Percentiles rank a stretch among this genome's conserved stretches.
phyloP scores from a whole-genome alignment of 2,113 vertebrate genomes.

The Heteronetta atricapilla region DNA sequence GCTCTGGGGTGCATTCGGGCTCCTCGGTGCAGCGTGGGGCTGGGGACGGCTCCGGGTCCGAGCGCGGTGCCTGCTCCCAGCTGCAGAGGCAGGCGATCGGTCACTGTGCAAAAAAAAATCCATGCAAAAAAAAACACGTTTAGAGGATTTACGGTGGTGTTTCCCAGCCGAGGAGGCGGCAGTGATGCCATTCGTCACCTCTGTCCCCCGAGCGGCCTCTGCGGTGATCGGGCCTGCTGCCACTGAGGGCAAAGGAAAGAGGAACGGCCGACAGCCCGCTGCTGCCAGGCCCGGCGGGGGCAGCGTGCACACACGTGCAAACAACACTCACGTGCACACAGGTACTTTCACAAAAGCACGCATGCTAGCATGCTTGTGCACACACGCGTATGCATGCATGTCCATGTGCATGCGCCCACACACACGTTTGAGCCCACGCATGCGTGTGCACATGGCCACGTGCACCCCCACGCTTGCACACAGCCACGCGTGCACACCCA shows the following conservation, averaged over 20 bases:
- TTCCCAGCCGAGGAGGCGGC: background rate
- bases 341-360: too few species aligned
- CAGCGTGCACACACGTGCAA: accelerated
- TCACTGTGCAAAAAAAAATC: background rate
- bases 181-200: background rate
- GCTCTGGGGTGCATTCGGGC: background rate
- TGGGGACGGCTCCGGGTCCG: background rate
- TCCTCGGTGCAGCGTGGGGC: background rate
- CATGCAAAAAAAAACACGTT: accelerated
- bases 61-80: background rate
- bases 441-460: background rate
- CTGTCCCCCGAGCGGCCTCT: background rate
- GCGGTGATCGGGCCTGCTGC: background rate
- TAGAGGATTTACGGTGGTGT: background rate
- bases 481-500: background rate
- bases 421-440: too few species aligned
- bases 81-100: background rate
- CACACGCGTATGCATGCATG: background rate
- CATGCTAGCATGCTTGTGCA: accelerated
- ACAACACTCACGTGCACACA: too few species aligned
- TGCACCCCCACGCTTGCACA: background rate
- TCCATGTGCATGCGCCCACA: too few species aligned
- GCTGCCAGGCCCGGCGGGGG: background rate
- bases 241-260: background rate
- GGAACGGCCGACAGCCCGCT: background rate